Conservation (phyloP, 2,113 vertebrate genomes). For the Zapus hudsonius region DNA sequence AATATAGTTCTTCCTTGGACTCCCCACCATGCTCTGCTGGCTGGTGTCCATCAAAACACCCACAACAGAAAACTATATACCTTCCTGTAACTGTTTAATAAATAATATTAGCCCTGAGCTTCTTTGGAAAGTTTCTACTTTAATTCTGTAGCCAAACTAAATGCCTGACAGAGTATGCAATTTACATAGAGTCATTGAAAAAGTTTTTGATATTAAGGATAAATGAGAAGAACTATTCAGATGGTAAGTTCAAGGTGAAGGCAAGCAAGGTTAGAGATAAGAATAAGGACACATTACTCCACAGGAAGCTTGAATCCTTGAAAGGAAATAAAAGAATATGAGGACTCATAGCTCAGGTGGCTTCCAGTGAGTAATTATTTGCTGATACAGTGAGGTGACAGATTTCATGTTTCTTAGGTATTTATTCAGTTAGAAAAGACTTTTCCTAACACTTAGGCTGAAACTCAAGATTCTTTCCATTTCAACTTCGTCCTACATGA, state of each 20-base stretch:
- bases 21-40: not conserved
- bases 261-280: not conserved
- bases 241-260: not conserved
- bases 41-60: too few relatives aligned
- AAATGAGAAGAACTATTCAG: not conserved
- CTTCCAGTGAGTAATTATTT: too few relatives aligned
- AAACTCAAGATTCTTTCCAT: too few relatives aligned
- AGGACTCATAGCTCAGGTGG: not conserved
- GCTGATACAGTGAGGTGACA: not conserved
- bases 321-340: not conserved
- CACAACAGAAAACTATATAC: not conserved
- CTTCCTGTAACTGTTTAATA: not conserved
- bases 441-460: too few relatives aligned
- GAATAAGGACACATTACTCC: not conserved
- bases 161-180: not conserved
- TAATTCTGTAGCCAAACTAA: not conserved
- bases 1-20: not conserved
- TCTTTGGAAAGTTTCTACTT: not conserved
- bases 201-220: not conserved
- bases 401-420: not conserved
- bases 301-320: not conserved
- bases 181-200: not conserved
- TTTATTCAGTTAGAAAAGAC: not conserved
- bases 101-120: not conserved
- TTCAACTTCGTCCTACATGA: too few relatives aligned